A percentile compares a stretch with the other conserved stretches of the same genome.
Evolutionary conservation across 2,113 vertebrate genomes (phyloP).

Genomic region (Alethe castanea): DNA sequence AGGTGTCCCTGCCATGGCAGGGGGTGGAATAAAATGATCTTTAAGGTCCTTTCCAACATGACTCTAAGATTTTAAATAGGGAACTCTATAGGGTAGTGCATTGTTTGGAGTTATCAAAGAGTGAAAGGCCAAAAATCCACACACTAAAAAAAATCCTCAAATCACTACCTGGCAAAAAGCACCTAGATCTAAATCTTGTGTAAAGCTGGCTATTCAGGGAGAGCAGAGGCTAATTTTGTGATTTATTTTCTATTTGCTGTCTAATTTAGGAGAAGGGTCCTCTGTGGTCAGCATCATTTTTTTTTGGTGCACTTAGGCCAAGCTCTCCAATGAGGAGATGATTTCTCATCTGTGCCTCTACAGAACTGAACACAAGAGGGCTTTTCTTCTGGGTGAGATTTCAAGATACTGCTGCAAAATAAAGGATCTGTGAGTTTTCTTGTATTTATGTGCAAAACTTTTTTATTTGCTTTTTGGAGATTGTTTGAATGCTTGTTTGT

Average conservation of each 20-base stretch:
- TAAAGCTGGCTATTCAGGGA: neutral
- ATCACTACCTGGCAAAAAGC: neutral
- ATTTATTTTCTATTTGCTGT: neutral
- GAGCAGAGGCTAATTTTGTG: neutral
- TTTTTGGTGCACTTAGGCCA: neutral
- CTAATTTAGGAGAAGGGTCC: neutral
- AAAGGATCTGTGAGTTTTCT: neutral
- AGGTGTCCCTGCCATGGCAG: neutral
- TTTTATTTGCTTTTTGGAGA: slow-evolving; percentile 9
- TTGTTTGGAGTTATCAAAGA: neutral
- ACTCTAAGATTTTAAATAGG: neutral
- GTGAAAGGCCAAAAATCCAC: neutral
- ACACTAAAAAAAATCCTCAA: neutral
- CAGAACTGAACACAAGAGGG: slow-evolving; percentile 24
- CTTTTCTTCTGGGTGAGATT: slow-evolving; percentile 21
- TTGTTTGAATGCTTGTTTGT: neutral
- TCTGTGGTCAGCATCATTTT: neutral
- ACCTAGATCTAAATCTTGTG: neutral
- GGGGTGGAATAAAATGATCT: neutral
- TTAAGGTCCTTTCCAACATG: neutral
- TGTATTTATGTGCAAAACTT: slow-evolving; percentile 11
- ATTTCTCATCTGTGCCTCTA: neutral
- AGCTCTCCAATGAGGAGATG: neutral
- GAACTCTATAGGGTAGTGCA: too few relatives aligned
- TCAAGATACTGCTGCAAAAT: neutral